Evolutionary conservation across 1,140 invertebrate species (phyloP).

Genomic region (Philotrypesis tridentata): DNA sequence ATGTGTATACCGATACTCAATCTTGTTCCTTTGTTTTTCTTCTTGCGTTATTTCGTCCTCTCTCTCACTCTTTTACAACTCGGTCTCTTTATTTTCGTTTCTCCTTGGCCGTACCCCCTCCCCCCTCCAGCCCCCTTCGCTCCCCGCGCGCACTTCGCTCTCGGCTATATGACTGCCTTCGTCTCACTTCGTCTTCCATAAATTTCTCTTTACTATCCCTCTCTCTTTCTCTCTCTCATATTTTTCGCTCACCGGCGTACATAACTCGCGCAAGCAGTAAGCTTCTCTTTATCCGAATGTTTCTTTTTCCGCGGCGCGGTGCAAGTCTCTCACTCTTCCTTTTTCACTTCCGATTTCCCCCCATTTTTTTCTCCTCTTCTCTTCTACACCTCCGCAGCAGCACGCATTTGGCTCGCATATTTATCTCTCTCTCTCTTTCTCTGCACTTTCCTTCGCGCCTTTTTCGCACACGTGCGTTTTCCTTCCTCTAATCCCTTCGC

Average conservation of each 20-base stretch:
- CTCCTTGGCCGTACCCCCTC: neutral
- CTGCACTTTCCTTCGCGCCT: neutral
- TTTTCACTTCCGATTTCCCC: neutral
- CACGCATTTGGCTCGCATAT: no score
- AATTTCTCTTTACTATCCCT: conserved; percentile 47
- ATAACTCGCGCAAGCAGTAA: conserved; percentile 46
- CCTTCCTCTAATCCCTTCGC: conserved; percentile 23
- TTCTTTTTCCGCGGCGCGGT: neutral
- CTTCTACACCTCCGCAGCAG: neutral
- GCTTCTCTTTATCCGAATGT: conserved; percentile 16
- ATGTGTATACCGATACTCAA: neutral
- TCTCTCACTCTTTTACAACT: neutral
- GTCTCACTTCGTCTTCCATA: conserved; percentile 49
- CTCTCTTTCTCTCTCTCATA: conserved; percentile 42
- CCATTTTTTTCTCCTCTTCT: neutral
- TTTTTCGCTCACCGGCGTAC: conserved; percentile 36
- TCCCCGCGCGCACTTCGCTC: neutral
- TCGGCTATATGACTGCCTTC: conserved; percentile 34
- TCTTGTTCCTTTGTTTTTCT: neutral
- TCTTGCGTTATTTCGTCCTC: neutral
- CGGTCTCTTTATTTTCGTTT: neutral
- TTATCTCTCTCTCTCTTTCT: neutral
- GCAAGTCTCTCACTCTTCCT: neutral
- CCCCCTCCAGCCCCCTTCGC: no score
- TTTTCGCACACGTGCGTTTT: neutral